Evolutionary conservation across 2,797 vertebrate genomes (phyloP).

Genomic region (Gymnoscopelus microlampas): DNA sequence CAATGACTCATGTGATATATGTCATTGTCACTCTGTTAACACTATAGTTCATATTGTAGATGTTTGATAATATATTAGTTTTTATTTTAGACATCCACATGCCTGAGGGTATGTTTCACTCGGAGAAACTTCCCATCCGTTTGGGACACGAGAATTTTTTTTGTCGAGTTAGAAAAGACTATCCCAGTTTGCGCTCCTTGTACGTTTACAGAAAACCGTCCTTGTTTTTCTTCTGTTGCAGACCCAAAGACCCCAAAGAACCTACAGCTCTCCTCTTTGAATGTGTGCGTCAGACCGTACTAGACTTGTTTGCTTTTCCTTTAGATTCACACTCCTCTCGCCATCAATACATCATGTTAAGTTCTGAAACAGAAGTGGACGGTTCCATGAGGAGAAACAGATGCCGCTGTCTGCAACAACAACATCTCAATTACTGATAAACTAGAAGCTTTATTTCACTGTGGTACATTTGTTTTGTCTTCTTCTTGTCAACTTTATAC

Average conservation of each 20-base stretch:
- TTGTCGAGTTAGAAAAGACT: constrained; percentile 13
- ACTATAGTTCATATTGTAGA: too few species aligned
- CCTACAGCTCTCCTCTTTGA: background rate
- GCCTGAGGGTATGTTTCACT: too few species aligned
- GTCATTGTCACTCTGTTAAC: too few species aligned
- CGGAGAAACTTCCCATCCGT: too few species aligned
- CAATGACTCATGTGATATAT: too few species aligned
- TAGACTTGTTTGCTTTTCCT: background rate
- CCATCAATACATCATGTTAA: background rate
- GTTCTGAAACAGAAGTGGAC: background rate
- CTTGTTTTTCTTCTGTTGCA: background rate
- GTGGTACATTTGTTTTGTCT: too few species aligned
- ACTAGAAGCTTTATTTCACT: too few species aligned
- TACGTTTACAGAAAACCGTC: background rate
- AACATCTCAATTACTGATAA: too few species aligned
- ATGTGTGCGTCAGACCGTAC: background rate
- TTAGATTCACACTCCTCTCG: background rate
- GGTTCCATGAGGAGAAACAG: background rate
- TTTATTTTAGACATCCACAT: too few species aligned
- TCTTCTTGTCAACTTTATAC: too few species aligned
- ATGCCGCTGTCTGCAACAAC: too few species aligned
- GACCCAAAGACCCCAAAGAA: background rate
- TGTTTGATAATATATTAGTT: too few species aligned
- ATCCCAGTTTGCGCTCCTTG: constrained; percentile 11
- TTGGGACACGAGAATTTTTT: background rate